These are phyloP conservation scores for Micropoecilia bifurca DNA, from an alignment of 2,797 vertebrate genomes.

Conservation along the genomic window DNA sequence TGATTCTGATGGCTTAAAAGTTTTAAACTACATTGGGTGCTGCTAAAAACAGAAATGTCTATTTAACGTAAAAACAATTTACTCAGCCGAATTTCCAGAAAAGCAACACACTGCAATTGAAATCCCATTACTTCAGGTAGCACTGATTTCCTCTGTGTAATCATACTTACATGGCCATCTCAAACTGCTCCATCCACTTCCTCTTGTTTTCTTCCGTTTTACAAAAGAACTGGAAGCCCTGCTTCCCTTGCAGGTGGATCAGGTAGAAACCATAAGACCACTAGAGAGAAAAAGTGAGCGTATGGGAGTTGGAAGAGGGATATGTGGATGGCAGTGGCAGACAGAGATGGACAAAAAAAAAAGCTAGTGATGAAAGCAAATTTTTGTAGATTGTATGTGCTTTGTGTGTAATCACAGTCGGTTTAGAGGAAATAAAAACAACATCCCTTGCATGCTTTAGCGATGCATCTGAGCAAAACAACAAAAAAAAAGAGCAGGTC, in stretches of 20 bases:
- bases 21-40: neutral
- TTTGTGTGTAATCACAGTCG: constrained; percentile 19
- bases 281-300: constrained; percentile 73
- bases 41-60: neutral
- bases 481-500: constrained; percentile 15
- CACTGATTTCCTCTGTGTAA: neutral
- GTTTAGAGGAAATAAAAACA: neutral
- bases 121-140: neutral
- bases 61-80: neutral
- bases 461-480: constrained; percentile 32
- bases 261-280: constrained; percentile 99
- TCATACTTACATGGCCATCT: constrained; percentile 96
- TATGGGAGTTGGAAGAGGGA: constrained; percentile 36
- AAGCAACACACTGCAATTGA: neutral
- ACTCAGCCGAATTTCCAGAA: neutral
- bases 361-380: constrained; percentile 17
- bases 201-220: constrained; percentile 98
- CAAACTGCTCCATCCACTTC: constrained; percentile 99
- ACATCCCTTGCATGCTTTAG: constrained; percentile 57
- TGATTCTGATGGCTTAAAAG: neutral
- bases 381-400: constrained; percentile 1
- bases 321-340: constrained; percentile 25
- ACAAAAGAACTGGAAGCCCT: constrained; percentile 99
- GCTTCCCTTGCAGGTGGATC: constrained; percentile 96
- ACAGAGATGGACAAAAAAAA: constrained; percentile 22